Evolutionary conservation across 2,113 vertebrate species (phyloP), one percentile per base, ranked within the genome.

Genomic region (Hemiscyllium ocellatum): DNA sequence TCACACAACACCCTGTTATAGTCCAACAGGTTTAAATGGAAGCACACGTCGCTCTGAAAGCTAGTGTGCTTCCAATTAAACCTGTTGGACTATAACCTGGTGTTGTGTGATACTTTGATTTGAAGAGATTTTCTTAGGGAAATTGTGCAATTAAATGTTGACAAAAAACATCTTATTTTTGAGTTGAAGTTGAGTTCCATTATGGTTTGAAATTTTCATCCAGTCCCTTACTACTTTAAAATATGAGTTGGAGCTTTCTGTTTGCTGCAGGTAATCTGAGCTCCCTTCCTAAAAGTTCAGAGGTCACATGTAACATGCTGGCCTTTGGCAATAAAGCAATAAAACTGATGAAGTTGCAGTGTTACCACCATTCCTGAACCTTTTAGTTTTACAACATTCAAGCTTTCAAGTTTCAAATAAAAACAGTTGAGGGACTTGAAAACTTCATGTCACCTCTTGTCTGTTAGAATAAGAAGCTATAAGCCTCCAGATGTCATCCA

Each of bases 261-360:
- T 94, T 94, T 94, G 66, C 65, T 37, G 29, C n/a, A 47, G 33
- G 20, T 42, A 94, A n/a, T 69, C 91, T 94, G 91, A 94, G 66
- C 7, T 94, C 69, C 91, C 20, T 94, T 69, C 66, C 42, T 66
- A 94, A 94, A 20, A 47, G 12, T 37, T 47, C 91, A 94, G 24
- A 33, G 66, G 37, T 94, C 20, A 68, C 37, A 47, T 19, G 24
- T 69, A 94, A 94, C 70, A 66, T 68, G 90, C 90, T 22, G n/a
- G 65, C 20, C 26, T 19, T 15, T 94, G 37, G 65, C 33, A 70
- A 94, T 69, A 47, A 94, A 94, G 66, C 65, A 94, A 94, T 94
- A 94, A 94, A 61, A 90, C 26, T 90, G 52, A 90, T n/a, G 50
- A 90, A 61, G 50, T 33, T 56, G 52, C 37, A 72, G 69, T 29